A percentile compares a stretch with the other conserved stretches of the same genome.
Evolutionary conservation across 2,888 invertebrate species (phyloP).

Genomic region (Panopea generosa): DNA sequence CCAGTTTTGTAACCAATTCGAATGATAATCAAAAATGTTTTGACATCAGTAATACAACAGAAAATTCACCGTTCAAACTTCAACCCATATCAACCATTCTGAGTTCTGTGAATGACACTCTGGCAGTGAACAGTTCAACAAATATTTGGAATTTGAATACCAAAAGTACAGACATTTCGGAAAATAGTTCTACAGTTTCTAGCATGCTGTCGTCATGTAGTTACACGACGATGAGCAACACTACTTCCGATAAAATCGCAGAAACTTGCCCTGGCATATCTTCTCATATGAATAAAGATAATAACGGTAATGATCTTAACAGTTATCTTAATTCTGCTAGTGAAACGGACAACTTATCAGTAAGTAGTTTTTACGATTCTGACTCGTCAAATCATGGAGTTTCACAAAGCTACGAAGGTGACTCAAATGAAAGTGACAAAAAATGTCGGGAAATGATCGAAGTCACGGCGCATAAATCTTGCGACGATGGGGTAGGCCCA

Average conservation of each 20-base stretch:
- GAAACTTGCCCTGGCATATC: slow-evolving; percentile 80
- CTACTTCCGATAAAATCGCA: slow-evolving; percentile 79
- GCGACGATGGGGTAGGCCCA: slow-evolving; percentile 57
- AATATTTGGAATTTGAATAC: slow-evolving; percentile 52
- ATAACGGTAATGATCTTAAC: slow-evolving; percentile 33
- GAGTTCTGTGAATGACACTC: slow-evolving; percentile 66
- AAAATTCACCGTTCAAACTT: slow-evolving; percentile 85
- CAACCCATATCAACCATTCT: slow-evolving; percentile 90
- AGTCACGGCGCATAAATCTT: slow-evolving; percentile 40
- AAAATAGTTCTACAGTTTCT: slow-evolving; percentile 12
- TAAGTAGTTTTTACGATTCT: slow-evolving; percentile 59
- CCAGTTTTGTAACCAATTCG: slow-evolving; percentile 8
- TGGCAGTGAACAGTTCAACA: slow-evolving; percentile 41
- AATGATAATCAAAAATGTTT: slow-evolving; percentile 43
- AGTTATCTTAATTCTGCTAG: slow-evolving; percentile 43
- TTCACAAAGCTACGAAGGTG: slow-evolving; percentile 28
- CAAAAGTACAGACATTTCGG: slow-evolving; percentile 63
- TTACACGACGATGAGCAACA: slow-evolving; percentile 80
- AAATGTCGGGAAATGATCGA: slow-evolving; percentile 45
- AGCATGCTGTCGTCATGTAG: slow-evolving; percentile 62
- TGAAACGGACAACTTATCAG: slow-evolving; percentile 52
- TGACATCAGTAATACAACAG: neutral
- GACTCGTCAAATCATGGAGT: slow-evolving; percentile 60
- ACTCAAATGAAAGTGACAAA: slow-evolving; percentile 31
- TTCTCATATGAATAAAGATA: slow-evolving; percentile 81